These are phyloP conservation scores for Stomatorhinus walkeri DNA, from an alignment of 2,797 vertebrate species.

Conservation along the genomic window DNA sequence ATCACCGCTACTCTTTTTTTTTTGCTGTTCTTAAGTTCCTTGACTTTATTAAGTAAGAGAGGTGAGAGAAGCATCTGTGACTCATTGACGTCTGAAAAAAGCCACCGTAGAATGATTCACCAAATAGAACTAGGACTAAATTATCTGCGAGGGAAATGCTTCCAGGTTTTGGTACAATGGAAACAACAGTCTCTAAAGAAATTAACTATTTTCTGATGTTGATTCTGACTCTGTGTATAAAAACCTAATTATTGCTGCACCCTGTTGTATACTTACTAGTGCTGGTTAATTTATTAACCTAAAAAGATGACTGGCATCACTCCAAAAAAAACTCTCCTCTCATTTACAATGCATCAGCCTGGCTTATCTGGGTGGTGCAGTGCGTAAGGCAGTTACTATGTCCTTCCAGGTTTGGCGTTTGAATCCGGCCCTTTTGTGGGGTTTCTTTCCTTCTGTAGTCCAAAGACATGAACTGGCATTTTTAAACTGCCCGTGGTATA, in stretches of 20 bases:
- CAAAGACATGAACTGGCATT: not conserved
- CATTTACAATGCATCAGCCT: not conserved
- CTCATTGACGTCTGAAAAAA: not conserved
- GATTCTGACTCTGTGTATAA: not conserved
- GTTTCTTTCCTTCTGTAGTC: not conserved
- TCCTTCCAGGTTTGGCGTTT: not conserved
- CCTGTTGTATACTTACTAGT: not conserved
- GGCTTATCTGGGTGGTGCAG: not conserved
- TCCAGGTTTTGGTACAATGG: slow-evolving; percentile 43
- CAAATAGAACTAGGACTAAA: not conserved
- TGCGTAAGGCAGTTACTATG: not conserved
- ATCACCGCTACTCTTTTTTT: not conserved
- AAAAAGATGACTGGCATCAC: not conserved
- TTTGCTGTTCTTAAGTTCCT: not conserved
- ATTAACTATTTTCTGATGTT: not conserved
- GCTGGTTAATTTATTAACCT: not conserved
- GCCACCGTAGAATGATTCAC: slow-evolving; percentile 1
- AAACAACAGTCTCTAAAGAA: not conserved
- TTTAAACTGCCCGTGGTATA: not conserved
- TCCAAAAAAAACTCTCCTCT: not conserved
- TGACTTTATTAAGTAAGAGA: not conserved
- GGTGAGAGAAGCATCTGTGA: not conserved
- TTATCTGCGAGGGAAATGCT: slow-evolving; percentile 34
- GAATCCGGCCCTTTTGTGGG: not conserved
- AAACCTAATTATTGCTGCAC: not conserved